A percentile compares a stretch with the other conserved stretches of the same genome.
Conservation (phyloP, 2,888 invertebrate genomes). For the Drosophila cognata region DNA sequence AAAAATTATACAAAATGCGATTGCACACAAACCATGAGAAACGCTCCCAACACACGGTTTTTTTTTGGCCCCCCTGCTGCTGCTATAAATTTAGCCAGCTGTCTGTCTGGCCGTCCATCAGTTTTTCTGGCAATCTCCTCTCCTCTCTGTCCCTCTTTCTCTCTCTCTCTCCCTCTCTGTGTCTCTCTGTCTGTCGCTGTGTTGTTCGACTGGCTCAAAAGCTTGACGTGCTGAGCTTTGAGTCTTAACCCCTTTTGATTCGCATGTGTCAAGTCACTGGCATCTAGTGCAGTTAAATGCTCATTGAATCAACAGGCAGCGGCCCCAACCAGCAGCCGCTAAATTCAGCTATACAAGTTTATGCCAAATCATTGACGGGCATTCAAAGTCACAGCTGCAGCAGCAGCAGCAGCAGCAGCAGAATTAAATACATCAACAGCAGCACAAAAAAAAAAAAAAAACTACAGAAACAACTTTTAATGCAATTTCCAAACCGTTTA, state of each 20-base stretch:
- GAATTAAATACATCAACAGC: slow-evolving; percentile 2
- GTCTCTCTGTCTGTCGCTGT: neutral
- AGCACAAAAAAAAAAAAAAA: neutral
- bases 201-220: slow-evolving; percentile 44
- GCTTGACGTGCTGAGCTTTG: slow-evolving; percentile 59
- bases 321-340: slow-evolving; percentile 30
- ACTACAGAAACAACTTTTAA: slow-evolving; percentile 32
- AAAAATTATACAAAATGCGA: slow-evolving; percentile 62
- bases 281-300: slow-evolving; percentile 80
- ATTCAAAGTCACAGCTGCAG: slow-evolving; percentile 56
- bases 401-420: slow-evolving; percentile 9
- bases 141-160: neutral
- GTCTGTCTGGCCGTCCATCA: slow-evolving; percentile 45
- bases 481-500: slow-evolving; percentile 64
- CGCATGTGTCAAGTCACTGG: slow-evolving; percentile 81
- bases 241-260: slow-evolving; percentile 68
- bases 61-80: slow-evolving; percentile 43
- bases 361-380: slow-evolving; percentile 73
- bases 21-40: slow-evolving; percentile 67
- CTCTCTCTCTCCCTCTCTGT: neutral
- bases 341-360: slow-evolving; percentile 47
- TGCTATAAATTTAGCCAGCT: slow-evolving; percentile 46
- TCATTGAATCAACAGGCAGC: slow-evolving; percentile 65
- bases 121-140: slow-evolving; percentile 22
- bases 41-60: slow-evolving; percentile 45